Base-by-base conservation (phyloP, 2,113 vertebrate genomes). In the Lathamus discolor region DNA sequence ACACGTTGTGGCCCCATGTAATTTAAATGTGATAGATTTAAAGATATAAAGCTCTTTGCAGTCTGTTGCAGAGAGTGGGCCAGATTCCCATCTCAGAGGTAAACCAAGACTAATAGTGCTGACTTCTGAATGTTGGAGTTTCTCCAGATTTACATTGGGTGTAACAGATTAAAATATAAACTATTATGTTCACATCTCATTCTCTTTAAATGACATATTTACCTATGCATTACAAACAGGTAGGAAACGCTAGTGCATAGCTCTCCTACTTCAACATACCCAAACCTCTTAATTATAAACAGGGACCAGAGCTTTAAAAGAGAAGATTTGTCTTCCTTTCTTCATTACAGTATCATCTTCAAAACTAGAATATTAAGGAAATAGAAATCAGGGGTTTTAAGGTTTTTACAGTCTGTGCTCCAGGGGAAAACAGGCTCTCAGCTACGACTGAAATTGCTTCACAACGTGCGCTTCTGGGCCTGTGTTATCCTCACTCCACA, bases 381-480 rank as follows among this genome's bases (percentile, higher is more conserved):
- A 96, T 75, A 97, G 93, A 96, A 98, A 96, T 70, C 31, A 7
- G 90, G 92, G 90, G 94, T 97, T 98, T 97, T 96, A 96, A 96
- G 97, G 85, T 96, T 96, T 97, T 97, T 97, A 96, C 91, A 96
- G 96, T 90, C 97, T 97, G 93, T 28, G 93, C 98, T 98, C 98
- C 96, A 97, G 98, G 98, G 98, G 97, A 96, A 97, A 98, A 88
- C 95, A 98, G 97, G 95, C 97, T 96, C 97, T 98, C 98, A 95
- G 95, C 97, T 97, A 97, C 85, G 62, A 95, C 97, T 97, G 97
- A 98, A 98, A 98, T 98, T 98, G 97, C 97, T 98, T 98, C 97
- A 95, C 96, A 97, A 96, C 1, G 77, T 39, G 88, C 12, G 96
- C 97, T 92, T 95, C 93, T 96, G 98, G 97, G 97, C 97, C 96